Evolutionary conservation across 2,113 vertebrate genomes (phyloP).

Genomic region (Picathartes gymnocephalus): DNA sequence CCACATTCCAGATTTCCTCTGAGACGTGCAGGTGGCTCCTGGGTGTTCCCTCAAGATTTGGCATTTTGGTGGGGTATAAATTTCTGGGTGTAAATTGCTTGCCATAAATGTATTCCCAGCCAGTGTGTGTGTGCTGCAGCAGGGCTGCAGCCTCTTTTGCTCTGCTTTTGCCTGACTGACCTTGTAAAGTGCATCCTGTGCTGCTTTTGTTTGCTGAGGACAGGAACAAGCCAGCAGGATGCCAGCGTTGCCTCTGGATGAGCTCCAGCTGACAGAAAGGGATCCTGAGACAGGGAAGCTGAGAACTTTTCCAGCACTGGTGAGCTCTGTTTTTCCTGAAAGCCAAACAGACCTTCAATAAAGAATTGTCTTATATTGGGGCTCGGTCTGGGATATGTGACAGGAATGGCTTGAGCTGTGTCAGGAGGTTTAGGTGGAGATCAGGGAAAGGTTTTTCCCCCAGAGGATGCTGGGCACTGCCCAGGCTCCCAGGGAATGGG

Average conservation of each 20-base stretch:
- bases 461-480: background rate
- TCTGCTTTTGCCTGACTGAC: background rate
- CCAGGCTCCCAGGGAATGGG: background rate
- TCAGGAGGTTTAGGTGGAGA: rapidly evolving
- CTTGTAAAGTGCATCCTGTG: background rate
- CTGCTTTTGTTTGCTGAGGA: background rate
- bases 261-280: slow-evolving; percentile 82
- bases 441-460: background rate
- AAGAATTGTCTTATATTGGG: background rate
- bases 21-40: background rate
- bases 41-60: background rate
- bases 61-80: background rate
- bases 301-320: slow-evolving; percentile 85
- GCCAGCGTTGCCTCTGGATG: slow-evolving; percentile 83
- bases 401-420: background rate
- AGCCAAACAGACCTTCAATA: background rate
- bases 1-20: background rate
- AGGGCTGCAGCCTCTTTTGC: background rate
- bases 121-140: background rate
- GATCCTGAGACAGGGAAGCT: slow-evolving; percentile 77
- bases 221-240: slow-evolving; percentile 50
- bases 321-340: slow-evolving; percentile 64
- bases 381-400: background rate
- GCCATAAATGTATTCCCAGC: background rate
- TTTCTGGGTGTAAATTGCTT: background rate